phyloP scores from a whole-genome alignment of 2,113 vertebrate genomes.

The Austrofundulus limnaeus region DNA sequence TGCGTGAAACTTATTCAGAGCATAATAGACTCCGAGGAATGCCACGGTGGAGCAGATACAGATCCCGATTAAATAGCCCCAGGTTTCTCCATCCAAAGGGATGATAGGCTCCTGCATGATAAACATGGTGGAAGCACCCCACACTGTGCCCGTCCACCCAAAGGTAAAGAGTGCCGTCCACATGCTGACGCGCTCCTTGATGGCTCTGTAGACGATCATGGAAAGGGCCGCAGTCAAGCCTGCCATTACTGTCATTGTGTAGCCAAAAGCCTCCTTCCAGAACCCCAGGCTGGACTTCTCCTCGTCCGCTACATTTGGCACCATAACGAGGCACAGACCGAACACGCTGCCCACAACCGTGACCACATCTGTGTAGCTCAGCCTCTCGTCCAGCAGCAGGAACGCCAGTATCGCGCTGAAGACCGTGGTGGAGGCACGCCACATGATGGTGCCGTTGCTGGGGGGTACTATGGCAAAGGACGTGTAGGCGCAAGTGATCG shows the following conservation, averaged over 20 bases:
- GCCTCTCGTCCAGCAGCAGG: slow-evolving; percentile 91
- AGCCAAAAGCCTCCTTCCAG: slow-evolving; percentile 98
- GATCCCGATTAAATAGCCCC: slow-evolving; percentile 95
- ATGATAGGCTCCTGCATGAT: slow-evolving; percentile 96
- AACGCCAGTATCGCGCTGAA: slow-evolving; percentile 95
- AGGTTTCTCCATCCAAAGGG: slow-evolving; percentile 93
- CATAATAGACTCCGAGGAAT: slow-evolving; percentile 96
- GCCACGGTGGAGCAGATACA: slow-evolving; percentile 95
- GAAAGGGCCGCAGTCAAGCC: slow-evolving; percentile 95
- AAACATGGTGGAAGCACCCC: slow-evolving; percentile 98
- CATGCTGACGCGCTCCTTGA: slow-evolving; percentile 96
- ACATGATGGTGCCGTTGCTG: slow-evolving; percentile 97
- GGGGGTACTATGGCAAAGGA: slow-evolving; percentile 98
- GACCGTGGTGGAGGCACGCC: slow-evolving; percentile 94
- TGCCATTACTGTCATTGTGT: slow-evolving; percentile 96
- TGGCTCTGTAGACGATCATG: slow-evolving; percentile 97
- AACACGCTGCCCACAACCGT: slow-evolving; percentile 90
- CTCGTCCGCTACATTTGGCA: slow-evolving; percentile 91
- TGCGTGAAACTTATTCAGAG: slow-evolving; percentile 94
- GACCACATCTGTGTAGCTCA: slow-evolving; percentile 87
- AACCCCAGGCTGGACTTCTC: slow-evolving; percentile 87
- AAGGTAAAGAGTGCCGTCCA: slow-evolving; percentile 98
- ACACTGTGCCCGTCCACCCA: slow-evolving; percentile 94
- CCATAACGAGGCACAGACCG: slow-evolving; percentile 94
- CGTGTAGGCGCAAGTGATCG: slow-evolving; percentile 97